Evolutionary conservation across 2,797 vertebrate species (phyloP), one percentile per base, ranked within the genome.

Genomic region (Myioborus miniatus): DNA sequence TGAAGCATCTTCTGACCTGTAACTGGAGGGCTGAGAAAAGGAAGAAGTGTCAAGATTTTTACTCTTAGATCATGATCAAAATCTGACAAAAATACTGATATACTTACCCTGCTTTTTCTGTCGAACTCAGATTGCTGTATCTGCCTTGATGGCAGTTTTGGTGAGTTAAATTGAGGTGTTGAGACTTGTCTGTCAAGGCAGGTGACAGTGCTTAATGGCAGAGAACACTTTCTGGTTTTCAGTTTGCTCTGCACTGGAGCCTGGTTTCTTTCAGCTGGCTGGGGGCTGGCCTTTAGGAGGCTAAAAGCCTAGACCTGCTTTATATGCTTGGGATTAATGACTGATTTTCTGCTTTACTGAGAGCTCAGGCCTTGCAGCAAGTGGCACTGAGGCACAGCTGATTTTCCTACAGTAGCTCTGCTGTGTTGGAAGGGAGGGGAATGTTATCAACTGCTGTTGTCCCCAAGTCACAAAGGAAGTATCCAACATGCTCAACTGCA

Each of bases 261-360:
- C 62, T 78, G n/a, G 15, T 94, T 96, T 93, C 80, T 46, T 41
- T 79, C 36, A 67, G 22, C 32, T 67, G 74, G n/a, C 34, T 71
- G 27, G 18, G 43, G 24, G n/a, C 69, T 91, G 63, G 32, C 37
- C 58, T 89, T 74, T 58, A 67, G 41, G 30, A 90, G 16, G 18
- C 63, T 52, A 39, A 92, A 90, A 80, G 56, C 64, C 56, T 80
- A 7, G 10, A 39, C 29, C 70, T 87, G 14, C 79, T 93, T 72
- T 74, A 11, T 15, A 8, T 52, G 10, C 34, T 87, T 82, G 36
- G 69, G 46, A 37, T 85, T 68, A 77, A 44, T 74, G 77, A 34
- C 82, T 26, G 21, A 27, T 83, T 77, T 90, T 88, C 59, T 37
- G 0, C 44, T 62, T 68, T 36, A 8, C 37, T 76, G 47, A 17